Evolutionary conservation across 2,797 vertebrate species (phyloP).

Genomic region (Phylloscopus collybita): DNA sequence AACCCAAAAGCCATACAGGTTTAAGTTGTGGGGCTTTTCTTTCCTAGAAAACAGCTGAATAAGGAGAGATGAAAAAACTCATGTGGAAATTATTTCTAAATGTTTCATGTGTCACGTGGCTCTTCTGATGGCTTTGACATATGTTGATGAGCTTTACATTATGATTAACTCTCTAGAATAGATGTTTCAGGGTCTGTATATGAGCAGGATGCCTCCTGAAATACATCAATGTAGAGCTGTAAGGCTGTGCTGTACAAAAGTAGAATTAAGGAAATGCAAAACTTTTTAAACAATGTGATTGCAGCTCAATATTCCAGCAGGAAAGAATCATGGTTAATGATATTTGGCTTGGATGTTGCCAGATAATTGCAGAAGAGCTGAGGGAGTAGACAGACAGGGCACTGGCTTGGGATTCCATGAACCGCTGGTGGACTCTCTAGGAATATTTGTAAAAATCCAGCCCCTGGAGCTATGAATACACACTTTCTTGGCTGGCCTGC

Average conservation of each 20-base stretch:
- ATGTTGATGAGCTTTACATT: conserved; percentile 1
- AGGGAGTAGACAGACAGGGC: neutral
- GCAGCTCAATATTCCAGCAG: neutral
- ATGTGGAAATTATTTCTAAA: neutral
- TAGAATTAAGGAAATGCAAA: neutral
- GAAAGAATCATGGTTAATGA: neutral
- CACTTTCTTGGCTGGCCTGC: neutral
- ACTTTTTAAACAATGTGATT: neutral
- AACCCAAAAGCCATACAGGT: neutral
- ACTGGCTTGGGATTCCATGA: neutral
- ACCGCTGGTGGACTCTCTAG: neutral
- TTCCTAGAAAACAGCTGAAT: conserved; percentile 32
- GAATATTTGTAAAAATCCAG: neutral
- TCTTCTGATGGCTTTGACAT: conserved; percentile 36
- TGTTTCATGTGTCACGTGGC: neutral
- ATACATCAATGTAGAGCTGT: neutral
- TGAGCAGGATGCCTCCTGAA: neutral
- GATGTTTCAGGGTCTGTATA: neutral
- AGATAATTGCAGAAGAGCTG: neutral
- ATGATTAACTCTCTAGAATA: neutral
- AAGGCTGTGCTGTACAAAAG: neutral
- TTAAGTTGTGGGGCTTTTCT: neutral
- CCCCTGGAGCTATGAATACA: neutral
- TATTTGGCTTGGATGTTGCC: neutral
- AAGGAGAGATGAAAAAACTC: neutral